Conservation (phyloP, 2,113 vertebrate species). For the Anolis sagrei region DNA sequence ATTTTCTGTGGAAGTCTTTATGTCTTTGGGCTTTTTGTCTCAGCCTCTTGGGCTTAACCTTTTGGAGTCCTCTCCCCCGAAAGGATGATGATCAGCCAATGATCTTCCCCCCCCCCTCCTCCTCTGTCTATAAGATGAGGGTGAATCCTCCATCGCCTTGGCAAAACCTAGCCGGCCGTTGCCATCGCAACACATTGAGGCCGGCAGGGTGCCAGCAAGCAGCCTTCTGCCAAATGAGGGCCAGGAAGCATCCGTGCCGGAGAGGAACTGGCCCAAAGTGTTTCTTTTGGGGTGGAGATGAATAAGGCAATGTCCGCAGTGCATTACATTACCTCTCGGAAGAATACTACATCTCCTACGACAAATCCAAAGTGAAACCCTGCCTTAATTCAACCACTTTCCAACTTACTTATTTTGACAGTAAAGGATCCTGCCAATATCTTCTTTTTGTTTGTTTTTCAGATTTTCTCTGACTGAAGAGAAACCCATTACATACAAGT, state of each 20-base stretch:
- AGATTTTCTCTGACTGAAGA: background rate
- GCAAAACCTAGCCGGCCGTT: slow-evolving; percentile 16
- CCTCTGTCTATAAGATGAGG: background rate
- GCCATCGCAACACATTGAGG: slow-evolving; percentile 10
- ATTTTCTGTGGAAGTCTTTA: no score
- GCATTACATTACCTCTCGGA: background rate
- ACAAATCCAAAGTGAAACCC: background rate
- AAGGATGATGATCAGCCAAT: background rate
- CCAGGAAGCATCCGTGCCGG: background rate
- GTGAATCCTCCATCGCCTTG: slow-evolving; percentile 10
- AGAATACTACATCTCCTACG: background rate
- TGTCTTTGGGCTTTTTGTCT: no score
- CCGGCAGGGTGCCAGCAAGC: background rate
- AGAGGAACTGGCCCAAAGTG: background rate
- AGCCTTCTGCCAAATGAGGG: background rate
- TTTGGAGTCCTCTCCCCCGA: background rate
- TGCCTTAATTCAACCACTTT: background rate
- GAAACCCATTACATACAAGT: background rate
- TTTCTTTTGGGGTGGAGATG: background rate
- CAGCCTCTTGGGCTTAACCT: no score
- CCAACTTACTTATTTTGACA: background rate
- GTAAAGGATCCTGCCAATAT: background rate
- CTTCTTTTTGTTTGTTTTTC: background rate
- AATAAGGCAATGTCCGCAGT: no score
- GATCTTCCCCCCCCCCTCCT: background rate